A percentile compares a stretch with the other conserved stretches of the same genome.
These are phyloP conservation scores for Sparidentex hasta DNA, from an alignment of 2,797 vertebrate genomes.

Conservation along the genomic window DNA sequence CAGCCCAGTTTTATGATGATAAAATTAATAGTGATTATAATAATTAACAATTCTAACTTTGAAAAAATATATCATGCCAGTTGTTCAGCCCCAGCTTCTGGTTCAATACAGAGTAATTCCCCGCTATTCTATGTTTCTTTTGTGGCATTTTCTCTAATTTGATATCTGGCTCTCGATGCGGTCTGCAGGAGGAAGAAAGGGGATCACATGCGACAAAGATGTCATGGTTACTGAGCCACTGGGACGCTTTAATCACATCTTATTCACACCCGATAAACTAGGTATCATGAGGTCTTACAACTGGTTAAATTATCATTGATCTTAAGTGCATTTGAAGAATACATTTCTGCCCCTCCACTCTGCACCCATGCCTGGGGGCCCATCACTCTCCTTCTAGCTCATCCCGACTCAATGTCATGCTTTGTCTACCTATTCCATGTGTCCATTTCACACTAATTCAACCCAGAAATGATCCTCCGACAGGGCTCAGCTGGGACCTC, in stretches of 20 bases:
- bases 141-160: conserved; percentile 44
- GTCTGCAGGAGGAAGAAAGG: conserved; percentile 30
- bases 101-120: conserved; percentile 15
- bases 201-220: conserved; percentile 63
- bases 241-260: conserved; percentile 74
- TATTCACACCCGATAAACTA: conserved; percentile 74
- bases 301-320: conserved; percentile 79
- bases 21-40: conserved; percentile 1
- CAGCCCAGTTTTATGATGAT: not conserved
- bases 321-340: conserved; percentile 77
- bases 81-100: not conserved
- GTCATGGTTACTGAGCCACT: conserved; percentile 71
- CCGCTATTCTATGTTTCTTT: conserved; percentile 25
- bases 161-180: conserved; percentile 37
- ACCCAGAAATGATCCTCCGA: conserved; percentile 84
- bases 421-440: conserved; percentile 87
- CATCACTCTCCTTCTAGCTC: conserved; percentile 78
- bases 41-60: not conserved
- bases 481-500: conserved; percentile 84
- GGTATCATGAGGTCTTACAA: conserved; percentile 65
- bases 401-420: conserved; percentile 86
- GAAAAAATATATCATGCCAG: not conserved
- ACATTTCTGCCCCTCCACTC: conserved; percentile 71
- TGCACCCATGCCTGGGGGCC: conserved; percentile 68
- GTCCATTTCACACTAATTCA: conserved; percentile 88